Base-by-base conservation (phyloP, 2,797 vertebrate species). In the Echiichthys vipera region DNA sequence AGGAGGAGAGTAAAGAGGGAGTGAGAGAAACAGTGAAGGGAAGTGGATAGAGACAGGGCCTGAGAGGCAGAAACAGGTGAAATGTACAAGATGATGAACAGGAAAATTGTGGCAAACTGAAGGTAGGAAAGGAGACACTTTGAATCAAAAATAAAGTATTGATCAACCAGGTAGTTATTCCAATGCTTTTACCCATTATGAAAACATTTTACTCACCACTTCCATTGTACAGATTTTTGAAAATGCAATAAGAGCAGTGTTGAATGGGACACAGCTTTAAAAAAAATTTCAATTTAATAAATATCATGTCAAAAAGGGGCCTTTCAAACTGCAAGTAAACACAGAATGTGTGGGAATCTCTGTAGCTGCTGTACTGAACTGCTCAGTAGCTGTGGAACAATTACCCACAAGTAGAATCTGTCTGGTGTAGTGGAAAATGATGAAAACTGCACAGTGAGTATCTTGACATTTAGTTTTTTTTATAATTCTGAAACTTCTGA, bases 291-390 rank as follows among this genome's bases (percentile, higher is more conserved):
- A 56, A 53, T 69, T 30, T 15, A 46, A 61, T 24, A 70, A 34
- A 73, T 47, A 37, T 12, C 13, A 69, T 70, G 50, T 51, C 6
- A 50, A 46, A 71, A 61, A 27, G 1, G 0, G 27, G 20, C 47
- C 4, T 63, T n/a, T 74, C 29, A n/a, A 27, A 30, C 12, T 18
- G 40, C 45, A 64, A 27, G 34, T 29, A 46, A 56, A 68, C 34
- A 45, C n/a, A 59, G 40, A 80, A 37, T 29, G 15, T 27, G 24
- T 18, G 34, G 12, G 50, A 32, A 46, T 20, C 36, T 2, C n/a
- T 5, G 8, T 5, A 36, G 51, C 50, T 54, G 22, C 46, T 27
- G 64, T 2, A 17, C 15, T 20, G n/a, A 20, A 50, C 0, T 2
- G 24, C 34, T 32, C 7, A n/a, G 36, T 20, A 22, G 49, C 9